Conservation (phyloP, 2,113 vertebrate genomes). For the Cyanoderma ruficeps region DNA sequence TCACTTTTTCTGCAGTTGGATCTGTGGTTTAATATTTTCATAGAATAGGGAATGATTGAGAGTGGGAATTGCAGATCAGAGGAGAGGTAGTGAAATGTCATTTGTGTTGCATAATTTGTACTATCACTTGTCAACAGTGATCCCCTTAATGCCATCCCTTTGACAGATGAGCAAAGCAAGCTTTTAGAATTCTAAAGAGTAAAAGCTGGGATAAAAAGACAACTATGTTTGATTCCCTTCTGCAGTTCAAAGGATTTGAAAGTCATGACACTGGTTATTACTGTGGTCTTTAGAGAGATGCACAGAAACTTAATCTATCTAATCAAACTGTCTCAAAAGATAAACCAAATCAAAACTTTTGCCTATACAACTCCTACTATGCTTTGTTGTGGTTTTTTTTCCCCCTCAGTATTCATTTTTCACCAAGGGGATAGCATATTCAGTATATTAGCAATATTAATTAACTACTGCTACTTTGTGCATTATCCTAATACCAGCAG, state of each 20-base stretch:
- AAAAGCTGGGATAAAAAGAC: slow-evolving; percentile 75
- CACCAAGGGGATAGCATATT: background rate
- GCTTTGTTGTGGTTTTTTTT: background rate
- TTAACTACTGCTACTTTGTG: slow-evolving; percentile 37
- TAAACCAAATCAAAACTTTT: slow-evolving; percentile 74
- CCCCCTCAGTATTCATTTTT: background rate
- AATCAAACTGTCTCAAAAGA: slow-evolving; percentile 74
- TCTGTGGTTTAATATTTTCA: slow-evolving; percentile 61
- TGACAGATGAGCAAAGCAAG: slow-evolving; percentile 74
- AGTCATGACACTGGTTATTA: slow-evolving; percentile 80
- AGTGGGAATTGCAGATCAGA: slow-evolving; percentile 76
- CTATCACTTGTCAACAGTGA: slow-evolving; percentile 80
- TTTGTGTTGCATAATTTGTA: slow-evolving; percentile 81
- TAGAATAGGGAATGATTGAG: slow-evolving; percentile 70
- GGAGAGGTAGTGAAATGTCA: slow-evolving; percentile 75
- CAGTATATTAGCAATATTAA: background rate
- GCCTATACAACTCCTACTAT: slow-evolving; percentile 44
- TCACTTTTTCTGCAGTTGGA: slow-evolving; percentile 29
- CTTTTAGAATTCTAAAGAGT: slow-evolving; percentile 74
- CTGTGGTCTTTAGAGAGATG: slow-evolving; percentile 71
- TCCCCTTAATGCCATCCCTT: slow-evolving; percentile 76
- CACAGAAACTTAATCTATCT: slow-evolving; percentile 74
- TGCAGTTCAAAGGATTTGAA: slow-evolving; percentile 76
- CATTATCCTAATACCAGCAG: background rate
- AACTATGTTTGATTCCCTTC: slow-evolving; percentile 73